These are phyloP conservation scores for Theocolax elegans DNA, from an alignment of 1,140 invertebrate species.

Conservation along the genomic window DNA sequence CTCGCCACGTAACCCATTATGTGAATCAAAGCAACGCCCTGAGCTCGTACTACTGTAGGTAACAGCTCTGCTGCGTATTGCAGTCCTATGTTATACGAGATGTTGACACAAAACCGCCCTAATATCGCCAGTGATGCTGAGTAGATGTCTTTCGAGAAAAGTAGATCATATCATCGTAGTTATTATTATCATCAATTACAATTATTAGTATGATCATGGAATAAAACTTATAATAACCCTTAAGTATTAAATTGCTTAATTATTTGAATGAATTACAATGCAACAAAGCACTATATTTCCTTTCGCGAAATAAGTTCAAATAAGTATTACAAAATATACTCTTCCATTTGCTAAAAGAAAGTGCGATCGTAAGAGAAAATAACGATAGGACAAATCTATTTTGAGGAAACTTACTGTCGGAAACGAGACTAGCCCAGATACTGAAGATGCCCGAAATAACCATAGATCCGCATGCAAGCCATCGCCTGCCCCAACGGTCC, in stretches of 20 bases:
- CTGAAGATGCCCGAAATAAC: constrained; percentile 83
- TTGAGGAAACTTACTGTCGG: constrained; percentile 65
- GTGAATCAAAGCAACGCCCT: constrained; percentile 86
- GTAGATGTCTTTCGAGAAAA: constrained; percentile 71
- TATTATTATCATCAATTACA: too few species aligned
- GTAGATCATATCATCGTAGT: too few species aligned
- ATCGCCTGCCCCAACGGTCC: constrained; percentile 85
- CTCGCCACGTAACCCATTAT: constrained; percentile 88
- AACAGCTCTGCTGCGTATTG: constrained; percentile 89
- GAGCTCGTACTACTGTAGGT: constrained; percentile 86
- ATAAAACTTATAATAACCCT: too few species aligned
- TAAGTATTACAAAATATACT: too few species aligned
- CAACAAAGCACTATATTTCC: too few species aligned
- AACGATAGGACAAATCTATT: too few species aligned
- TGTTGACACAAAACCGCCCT: constrained; percentile 85
- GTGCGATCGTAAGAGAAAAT: too few species aligned
- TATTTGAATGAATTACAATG: too few species aligned
- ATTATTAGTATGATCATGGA: too few species aligned
- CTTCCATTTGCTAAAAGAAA: too few species aligned
- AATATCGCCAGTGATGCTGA: constrained; percentile 79
- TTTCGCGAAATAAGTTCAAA: too few species aligned
- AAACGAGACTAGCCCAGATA: constrained; percentile 69
- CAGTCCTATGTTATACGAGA: constrained; percentile 89
- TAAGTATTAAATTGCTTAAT: too few species aligned
- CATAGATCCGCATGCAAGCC: constrained; percentile 84